Conservation (phyloP, 2,797 vertebrate genomes). For the Peromyscus aztecus region DNA sequence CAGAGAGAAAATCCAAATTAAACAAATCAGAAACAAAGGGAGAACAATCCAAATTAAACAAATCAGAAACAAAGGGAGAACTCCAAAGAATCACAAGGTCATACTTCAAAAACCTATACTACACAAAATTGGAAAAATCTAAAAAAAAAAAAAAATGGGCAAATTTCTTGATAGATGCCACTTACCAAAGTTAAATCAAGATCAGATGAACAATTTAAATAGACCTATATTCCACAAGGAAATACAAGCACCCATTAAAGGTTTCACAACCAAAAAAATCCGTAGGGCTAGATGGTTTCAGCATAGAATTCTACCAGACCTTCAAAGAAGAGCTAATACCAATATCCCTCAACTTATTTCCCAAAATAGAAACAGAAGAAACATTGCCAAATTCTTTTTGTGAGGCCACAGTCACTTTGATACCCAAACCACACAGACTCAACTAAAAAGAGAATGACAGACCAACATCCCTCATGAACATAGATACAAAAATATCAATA, state of each 20-base stretch:
- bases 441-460: not conserved
- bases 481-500: not conserved
- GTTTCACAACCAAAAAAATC: not conserved
- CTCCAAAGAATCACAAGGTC: not conserved
- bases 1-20: not conserved
- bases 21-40: not conserved
- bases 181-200: not conserved
- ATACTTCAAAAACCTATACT: not conserved
- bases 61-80: not conserved
- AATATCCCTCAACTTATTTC: not conserved
- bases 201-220: not conserved
- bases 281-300: not conserved
- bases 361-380: not conserved
- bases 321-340: not conserved
- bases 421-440: not conserved
- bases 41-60: not conserved
- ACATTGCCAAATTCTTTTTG: not conserved
- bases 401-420: not conserved
- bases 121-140: not conserved
- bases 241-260: not conserved
- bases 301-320: not conserved
- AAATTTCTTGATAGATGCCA: not conserved
- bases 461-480: not conserved
- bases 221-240: not conserved
- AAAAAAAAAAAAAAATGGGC: not conserved